Base-by-base conservation (phyloP, 92 coral and sea anemone genomes). In the Porites lobata region DNA sequence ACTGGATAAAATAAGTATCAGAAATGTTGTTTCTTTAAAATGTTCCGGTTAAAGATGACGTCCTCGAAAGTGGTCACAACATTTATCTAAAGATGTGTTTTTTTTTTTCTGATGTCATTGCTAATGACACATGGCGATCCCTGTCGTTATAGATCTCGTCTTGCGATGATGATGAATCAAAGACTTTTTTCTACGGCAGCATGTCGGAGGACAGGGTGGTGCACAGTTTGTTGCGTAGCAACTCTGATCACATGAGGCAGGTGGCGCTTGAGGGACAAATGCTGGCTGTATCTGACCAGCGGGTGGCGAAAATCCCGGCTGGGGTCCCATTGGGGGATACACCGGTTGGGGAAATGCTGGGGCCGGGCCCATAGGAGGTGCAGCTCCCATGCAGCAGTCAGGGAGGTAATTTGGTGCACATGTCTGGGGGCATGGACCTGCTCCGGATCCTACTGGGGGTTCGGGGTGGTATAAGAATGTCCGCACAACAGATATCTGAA, bases 351-450 rank as follows among this genome's bases (percentile, higher is more conserved):
- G 91, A 18, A 74, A 79, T 59, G 86, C 57, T 18, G 80, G 93
- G 2, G 53, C 59, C 5, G 84, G 91, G 13, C 86, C 84, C 74
- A 79, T 52, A 18, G 86, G 87, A 17, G 89, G 96, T 1, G 84
- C 79, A 52, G 80, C 81, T 50, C 77, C 85, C 59, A 80, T 81
- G 72, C 98, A 94, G 18, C 98, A 94, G 20, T 66, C 74, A 20
- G 98, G 91, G 1, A 56, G 92, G 75, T 95, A 93, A 24, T 82
- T 73, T 1, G 98, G 96, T 51, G 98, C 96, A 83, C 98, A 95
- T 1, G 96, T 74, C 69, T 83, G 93, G 21, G 98, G 86, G 67
- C 94, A 93, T 68, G 85, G 96, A 0, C 87, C 91, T 65, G 38
- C 79, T 38, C 88, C 92, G 6, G 93, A 86, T 26, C 84, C 91